These are phyloP conservation scores for Dromococcyx pavoninus DNA, from an alignment of 2,797 vertebrate genomes.

Conservation along the genomic window DNA sequence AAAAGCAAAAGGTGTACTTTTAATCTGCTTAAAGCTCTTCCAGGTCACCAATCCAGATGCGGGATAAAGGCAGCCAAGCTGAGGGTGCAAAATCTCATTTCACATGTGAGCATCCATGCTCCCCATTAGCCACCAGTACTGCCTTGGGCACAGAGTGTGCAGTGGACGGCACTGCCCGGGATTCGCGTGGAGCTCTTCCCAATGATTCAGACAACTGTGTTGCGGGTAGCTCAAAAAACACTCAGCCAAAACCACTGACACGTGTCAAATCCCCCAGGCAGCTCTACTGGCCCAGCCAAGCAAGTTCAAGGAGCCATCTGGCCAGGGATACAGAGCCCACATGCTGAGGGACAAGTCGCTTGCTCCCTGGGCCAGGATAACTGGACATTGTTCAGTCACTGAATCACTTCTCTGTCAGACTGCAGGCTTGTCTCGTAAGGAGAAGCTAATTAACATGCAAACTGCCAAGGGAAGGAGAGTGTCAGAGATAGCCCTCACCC, in stretches of 20 bases:
- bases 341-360: not conserved
- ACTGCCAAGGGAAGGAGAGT: constrained; percentile 2
- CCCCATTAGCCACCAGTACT: not conserved
- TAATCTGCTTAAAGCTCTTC: not conserved
- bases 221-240: not conserved
- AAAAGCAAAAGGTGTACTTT: not conserved
- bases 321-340: not conserved
- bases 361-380: constrained; percentile 23
- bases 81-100: not conserved
- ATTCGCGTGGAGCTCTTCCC: fast-evolving
- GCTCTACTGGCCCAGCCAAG: not conserved
- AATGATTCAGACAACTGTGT: not conserved
- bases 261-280: not conserved
- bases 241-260: constrained; percentile 12
- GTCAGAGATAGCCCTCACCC: not conserved
- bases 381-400: constrained; percentile 49
- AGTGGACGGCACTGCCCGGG: fast-evolving
- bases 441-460: constrained; percentile 27
- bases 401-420: constrained; percentile 45
- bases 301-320: not conserved
- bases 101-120: fast-evolving
- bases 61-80: not conserved
- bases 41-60: not conserved
- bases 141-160: not conserved
- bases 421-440: not conserved